Conservation (phyloP, 2,888 invertebrate species). For the Cyrtodaria siliqua region DNA sequence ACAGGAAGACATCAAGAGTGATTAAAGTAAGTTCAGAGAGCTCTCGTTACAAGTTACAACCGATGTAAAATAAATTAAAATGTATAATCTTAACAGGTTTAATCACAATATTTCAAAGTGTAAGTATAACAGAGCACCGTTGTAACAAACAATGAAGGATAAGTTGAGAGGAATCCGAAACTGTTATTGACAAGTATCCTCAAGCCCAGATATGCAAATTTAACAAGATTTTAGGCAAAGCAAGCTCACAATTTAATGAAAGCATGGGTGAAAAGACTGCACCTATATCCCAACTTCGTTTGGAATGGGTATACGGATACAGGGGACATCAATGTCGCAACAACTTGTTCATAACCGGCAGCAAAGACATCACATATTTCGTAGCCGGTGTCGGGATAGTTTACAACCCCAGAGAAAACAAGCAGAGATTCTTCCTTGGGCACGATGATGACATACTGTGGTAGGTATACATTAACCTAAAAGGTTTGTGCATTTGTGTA, state of each 20-base stretch:
- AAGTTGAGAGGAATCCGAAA: constrained; percentile 41
- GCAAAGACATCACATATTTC: constrained; percentile 86
- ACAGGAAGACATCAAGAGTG: too few relatives aligned
- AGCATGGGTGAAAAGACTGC: constrained; percentile 82
- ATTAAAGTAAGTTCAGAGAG: too few relatives aligned
- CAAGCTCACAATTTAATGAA: background rate
- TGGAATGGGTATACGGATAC: constrained; percentile 87
- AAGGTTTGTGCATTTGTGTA: too few relatives aligned
- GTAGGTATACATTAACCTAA: constrained; percentile 76
- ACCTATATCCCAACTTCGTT: constrained; percentile 82
- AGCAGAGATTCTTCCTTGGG: constrained; percentile 86
- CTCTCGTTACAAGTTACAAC: too few relatives aligned
- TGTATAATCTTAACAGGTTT: too few relatives aligned
- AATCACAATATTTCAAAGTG: too few relatives aligned
- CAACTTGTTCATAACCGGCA: constrained; percentile 85
- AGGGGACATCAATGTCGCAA: constrained; percentile 86
- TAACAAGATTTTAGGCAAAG: background rate
- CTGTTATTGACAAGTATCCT: constrained; percentile 58
- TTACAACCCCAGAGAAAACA: constrained; percentile 83
- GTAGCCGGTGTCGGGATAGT: constrained; percentile 87
- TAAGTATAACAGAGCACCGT: constrained; percentile 1
- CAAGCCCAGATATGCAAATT: constrained; percentile 20
- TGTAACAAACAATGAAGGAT: background rate
- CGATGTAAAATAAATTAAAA: too few relatives aligned
- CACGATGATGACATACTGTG: constrained; percentile 86